These are phyloP conservation scores for Pseudorasbora parva DNA, from an alignment of 2,113 vertebrate genomes.

Conservation along the genomic window DNA sequence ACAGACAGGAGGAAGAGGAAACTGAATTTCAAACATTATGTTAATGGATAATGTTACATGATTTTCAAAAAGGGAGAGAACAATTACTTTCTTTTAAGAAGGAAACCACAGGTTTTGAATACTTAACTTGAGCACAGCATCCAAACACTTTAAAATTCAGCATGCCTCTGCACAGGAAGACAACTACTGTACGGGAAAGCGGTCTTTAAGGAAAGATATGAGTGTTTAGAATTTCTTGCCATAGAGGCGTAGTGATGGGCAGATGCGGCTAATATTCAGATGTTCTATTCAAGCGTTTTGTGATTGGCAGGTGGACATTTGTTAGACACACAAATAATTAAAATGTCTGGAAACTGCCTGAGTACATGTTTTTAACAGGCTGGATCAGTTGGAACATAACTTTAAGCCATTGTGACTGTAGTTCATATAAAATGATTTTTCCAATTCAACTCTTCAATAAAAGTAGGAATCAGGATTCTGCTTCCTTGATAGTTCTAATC, in stretches of 20 bases:
- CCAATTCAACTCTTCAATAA: too few relatives aligned
- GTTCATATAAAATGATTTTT: not conserved
- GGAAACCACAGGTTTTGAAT: not conserved
- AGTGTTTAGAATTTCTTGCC: not conserved
- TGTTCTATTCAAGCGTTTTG: slow-evolving; percentile 38
- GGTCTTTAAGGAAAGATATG: not conserved
- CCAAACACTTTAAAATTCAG: not conserved
- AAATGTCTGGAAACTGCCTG: slow-evolving; percentile 20
- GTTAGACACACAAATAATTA: slow-evolving; percentile 59
- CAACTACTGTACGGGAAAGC: not conserved
- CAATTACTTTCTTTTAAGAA: not conserved
- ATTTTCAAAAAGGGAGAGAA: not conserved
- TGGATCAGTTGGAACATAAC: slow-evolving; percentile 41
- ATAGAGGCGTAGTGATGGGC: not conserved
- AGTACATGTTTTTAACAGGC: slow-evolving; percentile 50
- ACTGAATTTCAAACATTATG: not conserved
- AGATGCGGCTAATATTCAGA: not conserved
- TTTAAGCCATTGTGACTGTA: not conserved
- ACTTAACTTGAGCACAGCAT: not conserved
- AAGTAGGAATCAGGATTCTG: too few relatives aligned
- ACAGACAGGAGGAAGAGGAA: slow-evolving; percentile 1
- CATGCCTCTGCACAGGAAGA: not conserved
- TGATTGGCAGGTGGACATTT: slow-evolving; percentile 40
- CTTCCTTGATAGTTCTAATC: too few relatives aligned
- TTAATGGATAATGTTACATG: not conserved